Evolutionary conservation across 2,888 invertebrate species (phyloP).

Genomic region (Electrophaes corylata): DNA sequence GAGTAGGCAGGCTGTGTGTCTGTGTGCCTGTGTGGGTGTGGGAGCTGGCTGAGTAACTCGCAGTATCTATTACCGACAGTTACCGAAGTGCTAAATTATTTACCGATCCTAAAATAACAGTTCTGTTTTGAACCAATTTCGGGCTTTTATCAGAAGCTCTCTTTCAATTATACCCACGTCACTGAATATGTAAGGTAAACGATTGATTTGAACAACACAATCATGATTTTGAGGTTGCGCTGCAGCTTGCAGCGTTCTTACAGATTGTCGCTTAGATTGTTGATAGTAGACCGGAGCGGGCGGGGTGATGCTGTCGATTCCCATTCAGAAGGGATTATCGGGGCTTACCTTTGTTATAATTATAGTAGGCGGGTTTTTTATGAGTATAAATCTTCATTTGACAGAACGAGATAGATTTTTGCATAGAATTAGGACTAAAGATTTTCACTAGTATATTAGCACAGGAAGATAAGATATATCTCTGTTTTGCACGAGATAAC

Average conservation of each 20-base stretch:
- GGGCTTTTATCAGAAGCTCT: background rate
- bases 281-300: background rate
- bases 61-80: constrained; percentile 8
- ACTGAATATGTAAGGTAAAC: background rate
- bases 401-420: too few species aligned
- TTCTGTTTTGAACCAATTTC: constrained; percentile 7
- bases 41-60: background rate
- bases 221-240: background rate
- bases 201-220: background rate
- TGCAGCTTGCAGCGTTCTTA: background rate
- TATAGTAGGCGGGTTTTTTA: background rate
- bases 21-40: background rate
- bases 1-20: too few species aligned
- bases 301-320: constrained; percentile 2
- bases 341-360: background rate
- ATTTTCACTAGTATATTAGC: too few species aligned
- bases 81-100: constrained; percentile 13
- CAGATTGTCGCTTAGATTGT: background rate
- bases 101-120: constrained; percentile 15
- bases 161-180: background rate
- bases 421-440: too few species aligned
- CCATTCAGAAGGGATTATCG: constrained; percentile 5
- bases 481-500: too few species aligned
- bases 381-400: background rate
- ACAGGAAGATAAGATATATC: too few species aligned